These are phyloP conservation scores for Caenorhabditis doughertyi DNA, from an alignment of 2,888 invertebrate genomes.

Conservation along the genomic window DNA sequence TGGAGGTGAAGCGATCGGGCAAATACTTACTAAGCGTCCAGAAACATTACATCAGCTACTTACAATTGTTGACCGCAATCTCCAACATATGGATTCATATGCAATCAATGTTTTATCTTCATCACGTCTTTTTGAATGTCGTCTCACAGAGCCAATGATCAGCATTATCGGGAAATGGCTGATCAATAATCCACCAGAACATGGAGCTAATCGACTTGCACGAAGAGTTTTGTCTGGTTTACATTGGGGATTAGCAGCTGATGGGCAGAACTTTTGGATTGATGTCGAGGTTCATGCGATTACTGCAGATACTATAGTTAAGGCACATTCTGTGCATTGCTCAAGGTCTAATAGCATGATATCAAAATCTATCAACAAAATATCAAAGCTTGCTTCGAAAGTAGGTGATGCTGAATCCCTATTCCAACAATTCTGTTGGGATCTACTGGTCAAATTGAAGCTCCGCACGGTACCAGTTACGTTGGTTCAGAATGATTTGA, in stretches of 20 bases:
- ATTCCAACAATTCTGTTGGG: conserved; percentile 82
- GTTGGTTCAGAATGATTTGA: conserved; percentile 72
- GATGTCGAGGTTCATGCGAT: conserved; percentile 75
- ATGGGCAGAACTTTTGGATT: conserved; percentile 75
- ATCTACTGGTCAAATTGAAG: conserved; percentile 81
- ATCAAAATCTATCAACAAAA: conserved; percentile 76
- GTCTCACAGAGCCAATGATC: conserved; percentile 70
- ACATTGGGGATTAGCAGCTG: conserved; percentile 73
- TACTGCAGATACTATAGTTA: conserved; percentile 79
- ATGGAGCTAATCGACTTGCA: conserved; percentile 78
- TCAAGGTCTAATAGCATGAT: conserved; percentile 78
- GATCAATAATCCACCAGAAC: conserved; percentile 75
- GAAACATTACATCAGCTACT: conserved; percentile 70
- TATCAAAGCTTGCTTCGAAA: conserved; percentile 79
- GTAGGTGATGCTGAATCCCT: conserved; percentile 79
- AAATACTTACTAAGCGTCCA: conserved; percentile 75
- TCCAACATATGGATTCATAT: conserved; percentile 79
- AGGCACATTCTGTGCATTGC: conserved; percentile 81
- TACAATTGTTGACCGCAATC: conserved; percentile 77
- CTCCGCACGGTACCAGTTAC: conserved; percentile 67
- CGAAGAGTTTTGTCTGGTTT: conserved; percentile 72
- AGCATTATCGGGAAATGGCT: conserved; percentile 81
- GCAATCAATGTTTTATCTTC: conserved; percentile 79
- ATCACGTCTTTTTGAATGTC: conserved; percentile 73
- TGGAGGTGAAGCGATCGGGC: conserved; percentile 79